These are phyloP conservation scores for Pararge aegeria DNA, from an alignment of 1,140 invertebrate genomes.

Conservation along the genomic window DNA sequence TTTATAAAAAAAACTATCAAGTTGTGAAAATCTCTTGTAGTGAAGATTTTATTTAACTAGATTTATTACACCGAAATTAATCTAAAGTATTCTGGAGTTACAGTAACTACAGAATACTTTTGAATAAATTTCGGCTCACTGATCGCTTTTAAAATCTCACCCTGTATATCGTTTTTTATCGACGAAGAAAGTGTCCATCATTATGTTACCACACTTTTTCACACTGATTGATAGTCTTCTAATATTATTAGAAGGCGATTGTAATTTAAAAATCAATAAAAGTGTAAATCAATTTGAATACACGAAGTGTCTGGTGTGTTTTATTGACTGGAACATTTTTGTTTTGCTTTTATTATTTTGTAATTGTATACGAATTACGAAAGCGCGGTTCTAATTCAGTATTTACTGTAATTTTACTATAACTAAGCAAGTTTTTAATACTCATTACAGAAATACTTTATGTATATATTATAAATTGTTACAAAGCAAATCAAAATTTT, in stretches of 20 bases:
- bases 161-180: conserved; percentile 39
- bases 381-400: not conserved
- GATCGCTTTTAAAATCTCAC: conserved; percentile 34
- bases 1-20: too few species aligned
- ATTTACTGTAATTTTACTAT: not conserved
- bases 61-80: too few species aligned
- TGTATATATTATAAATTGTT: too few species aligned
- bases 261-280: conserved; percentile 20
- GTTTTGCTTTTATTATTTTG: not conserved
- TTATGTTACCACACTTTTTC: conserved; percentile 3
- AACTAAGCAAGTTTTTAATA: too few species aligned
- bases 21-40: too few species aligned
- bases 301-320: not conserved
- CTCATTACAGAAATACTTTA: too few species aligned
- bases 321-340: not conserved
- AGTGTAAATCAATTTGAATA: conserved; percentile 20
- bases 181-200: conserved; percentile 50
- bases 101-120: too few species aligned
- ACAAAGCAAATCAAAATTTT: too few species aligned
- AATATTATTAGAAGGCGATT: conserved; percentile 11
- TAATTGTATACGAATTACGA: not conserved
- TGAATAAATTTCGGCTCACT: too few species aligned
- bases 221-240: not conserved
- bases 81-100: too few species aligned
- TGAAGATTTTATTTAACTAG: too few species aligned